Evolutionary conservation across 2,888 invertebrate genomes (phyloP).

Genomic region (Phortica okadai): DNA sequence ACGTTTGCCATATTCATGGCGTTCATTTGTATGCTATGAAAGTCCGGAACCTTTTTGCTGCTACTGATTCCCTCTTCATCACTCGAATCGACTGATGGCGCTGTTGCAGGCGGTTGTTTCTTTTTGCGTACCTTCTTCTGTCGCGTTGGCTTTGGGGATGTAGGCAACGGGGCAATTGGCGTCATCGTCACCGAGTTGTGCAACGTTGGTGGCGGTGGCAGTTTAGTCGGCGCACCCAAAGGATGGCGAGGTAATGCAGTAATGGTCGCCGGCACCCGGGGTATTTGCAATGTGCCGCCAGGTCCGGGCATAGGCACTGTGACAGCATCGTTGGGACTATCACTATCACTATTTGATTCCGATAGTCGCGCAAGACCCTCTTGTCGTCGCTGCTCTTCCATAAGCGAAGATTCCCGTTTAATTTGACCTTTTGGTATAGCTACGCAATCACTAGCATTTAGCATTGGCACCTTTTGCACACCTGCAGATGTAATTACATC

Average conservation of each 20-base stretch:
- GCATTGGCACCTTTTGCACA: constrained; percentile 49
- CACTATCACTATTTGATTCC: constrained; percentile 64
- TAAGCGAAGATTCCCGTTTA: constrained; percentile 65
- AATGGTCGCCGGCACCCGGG: constrained; percentile 71
- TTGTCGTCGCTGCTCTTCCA: constrained; percentile 26
- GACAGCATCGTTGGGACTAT: constrained; percentile 52
- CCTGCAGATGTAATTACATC: constrained; percentile 40
- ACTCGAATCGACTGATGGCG: constrained; percentile 62
- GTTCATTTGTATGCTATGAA: too few species aligned
- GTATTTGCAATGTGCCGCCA: constrained; percentile 67
- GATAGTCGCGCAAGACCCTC: constrained; percentile 43
- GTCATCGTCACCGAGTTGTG: constrained; percentile 66
- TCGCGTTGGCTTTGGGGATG: constrained; percentile 59
- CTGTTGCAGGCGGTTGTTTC: constrained; percentile 54
- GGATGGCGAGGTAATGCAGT: constrained; percentile 60
- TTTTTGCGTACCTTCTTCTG: constrained; percentile 69
- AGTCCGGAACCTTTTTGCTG: constrained; percentile 2
- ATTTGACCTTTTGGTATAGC: constrained; percentile 72
- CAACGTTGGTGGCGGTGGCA: constrained; percentile 48
- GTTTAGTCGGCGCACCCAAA: constrained; percentile 29
- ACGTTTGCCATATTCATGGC: not conserved
- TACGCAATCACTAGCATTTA: constrained; percentile 57
- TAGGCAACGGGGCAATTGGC: constrained; percentile 62
- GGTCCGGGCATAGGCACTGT: constrained; percentile 62
- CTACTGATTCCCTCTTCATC: constrained; percentile 67